These are phyloP conservation scores for Xanthorhoe designata DNA, from an alignment of 2,888 invertebrate genomes.

Conservation along the genomic window DNA sequence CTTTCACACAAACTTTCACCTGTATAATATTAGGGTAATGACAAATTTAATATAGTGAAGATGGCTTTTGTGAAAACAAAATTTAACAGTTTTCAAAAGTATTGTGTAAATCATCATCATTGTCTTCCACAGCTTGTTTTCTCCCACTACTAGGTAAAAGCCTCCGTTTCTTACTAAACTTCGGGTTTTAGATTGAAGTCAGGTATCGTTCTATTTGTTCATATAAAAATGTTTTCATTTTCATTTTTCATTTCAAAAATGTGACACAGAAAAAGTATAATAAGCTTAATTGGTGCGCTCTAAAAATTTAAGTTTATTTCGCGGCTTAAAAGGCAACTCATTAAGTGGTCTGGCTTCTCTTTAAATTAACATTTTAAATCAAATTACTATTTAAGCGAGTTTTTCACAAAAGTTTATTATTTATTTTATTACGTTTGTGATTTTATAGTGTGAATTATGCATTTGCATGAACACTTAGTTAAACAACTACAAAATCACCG, in stretches of 20 bases:
- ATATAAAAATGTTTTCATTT: too few species aligned
- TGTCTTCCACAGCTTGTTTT: too few species aligned
- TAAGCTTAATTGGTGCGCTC: conserved; percentile 16
- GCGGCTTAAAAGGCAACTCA: background rate
- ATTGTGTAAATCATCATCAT: too few species aligned
- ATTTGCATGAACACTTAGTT: background rate
- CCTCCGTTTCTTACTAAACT: too few species aligned
- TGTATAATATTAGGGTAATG: too few species aligned
- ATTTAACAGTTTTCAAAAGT: background rate
- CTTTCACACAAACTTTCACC: too few species aligned
- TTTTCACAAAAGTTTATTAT: background rate
- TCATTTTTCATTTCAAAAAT: conserved; percentile 26
- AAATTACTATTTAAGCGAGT: background rate
- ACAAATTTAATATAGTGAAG: background rate
- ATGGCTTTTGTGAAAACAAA: background rate
- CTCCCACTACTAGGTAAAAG: too few species aligned
- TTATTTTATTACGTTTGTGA: background rate
- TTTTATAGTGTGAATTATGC: background rate
- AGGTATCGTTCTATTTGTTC: too few species aligned
- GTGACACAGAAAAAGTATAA: conserved; percentile 24
- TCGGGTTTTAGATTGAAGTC: too few species aligned
- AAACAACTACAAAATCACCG: too few species aligned
- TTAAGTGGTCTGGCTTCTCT: background rate
- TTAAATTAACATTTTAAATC: conserved; percentile 1
- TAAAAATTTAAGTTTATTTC: background rate